phyloP scores from a whole-genome alignment of 2,888 invertebrate genomes.

The Eilema caniola region DNA sequence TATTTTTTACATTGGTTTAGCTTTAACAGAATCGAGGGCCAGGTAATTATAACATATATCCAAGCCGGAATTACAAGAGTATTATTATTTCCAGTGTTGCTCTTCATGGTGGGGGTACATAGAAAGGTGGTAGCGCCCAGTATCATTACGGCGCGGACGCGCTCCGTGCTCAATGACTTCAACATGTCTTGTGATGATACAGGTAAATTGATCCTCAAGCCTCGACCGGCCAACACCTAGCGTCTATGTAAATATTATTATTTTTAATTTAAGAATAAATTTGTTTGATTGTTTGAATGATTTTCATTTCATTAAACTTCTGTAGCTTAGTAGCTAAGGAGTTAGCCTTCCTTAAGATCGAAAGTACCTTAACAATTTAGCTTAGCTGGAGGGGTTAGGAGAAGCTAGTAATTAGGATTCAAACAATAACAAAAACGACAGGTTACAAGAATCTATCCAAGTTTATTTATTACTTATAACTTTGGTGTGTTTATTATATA shows the following conservation, averaged over 20 bases:
- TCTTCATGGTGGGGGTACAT: constrained; percentile 97
- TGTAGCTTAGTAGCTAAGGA: too few species aligned
- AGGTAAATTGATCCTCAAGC: constrained; percentile 97
- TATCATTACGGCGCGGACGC: constrained; percentile 96
- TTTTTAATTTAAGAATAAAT: constrained; percentile 75
- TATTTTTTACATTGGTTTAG: too few species aligned
- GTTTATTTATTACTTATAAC: constrained; percentile 85
- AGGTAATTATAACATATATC: not conserved
- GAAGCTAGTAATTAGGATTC: too few species aligned
- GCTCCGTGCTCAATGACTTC: constrained; percentile 96
- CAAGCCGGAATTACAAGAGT: not conserved
- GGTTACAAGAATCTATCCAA: constrained; percentile 79
- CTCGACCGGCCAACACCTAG: constrained; percentile 88
- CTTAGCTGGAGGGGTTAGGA: too few species aligned
- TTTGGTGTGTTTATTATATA: constrained; percentile 86
- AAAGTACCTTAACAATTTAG: too few species aligned
- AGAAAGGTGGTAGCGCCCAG: constrained; percentile 98
- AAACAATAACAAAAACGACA: constrained; percentile 59
- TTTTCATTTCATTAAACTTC: constrained; percentile 36
- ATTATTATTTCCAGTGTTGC: constrained; percentile 87
- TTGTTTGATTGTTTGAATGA: constrained; percentile 44
- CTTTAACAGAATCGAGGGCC: too few species aligned
- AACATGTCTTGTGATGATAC: constrained; percentile 99
- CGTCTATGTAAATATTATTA: constrained; percentile 51
- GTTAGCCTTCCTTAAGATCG: too few species aligned